Evolutionary conservation across 1,140 invertebrate genomes (phyloP).

Genomic region (Antheraea mylitta): DNA sequence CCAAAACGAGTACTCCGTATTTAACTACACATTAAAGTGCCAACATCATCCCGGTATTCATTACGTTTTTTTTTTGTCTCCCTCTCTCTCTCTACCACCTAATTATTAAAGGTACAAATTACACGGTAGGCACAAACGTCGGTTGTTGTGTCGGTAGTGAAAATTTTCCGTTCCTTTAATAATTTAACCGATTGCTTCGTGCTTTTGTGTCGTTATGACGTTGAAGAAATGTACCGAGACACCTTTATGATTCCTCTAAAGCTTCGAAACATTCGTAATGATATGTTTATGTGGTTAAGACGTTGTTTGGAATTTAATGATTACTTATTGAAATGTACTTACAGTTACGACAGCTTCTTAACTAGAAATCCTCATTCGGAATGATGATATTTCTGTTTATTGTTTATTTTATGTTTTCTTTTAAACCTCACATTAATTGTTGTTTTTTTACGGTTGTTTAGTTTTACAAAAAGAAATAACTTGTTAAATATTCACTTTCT

Average conservation of each 20-base stretch:
- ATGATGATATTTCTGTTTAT: too few species aligned
- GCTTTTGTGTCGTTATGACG: constrained; percentile 12
- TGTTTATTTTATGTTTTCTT: too few species aligned
- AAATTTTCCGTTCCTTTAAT: constrained; percentile 9
- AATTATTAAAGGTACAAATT: constrained; percentile 16
- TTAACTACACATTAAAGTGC: constrained; percentile 8
- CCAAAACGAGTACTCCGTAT: not conserved
- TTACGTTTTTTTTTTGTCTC: not conserved
- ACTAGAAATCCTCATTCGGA: not conserved
- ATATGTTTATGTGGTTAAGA: not conserved
- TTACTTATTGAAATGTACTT: not conserved
- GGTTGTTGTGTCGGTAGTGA: constrained; percentile 7
- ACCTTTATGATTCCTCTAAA: not conserved
- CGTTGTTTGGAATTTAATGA: not conserved
- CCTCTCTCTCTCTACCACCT: not conserved
- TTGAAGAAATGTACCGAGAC: not conserved
- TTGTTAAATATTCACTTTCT: too few species aligned
- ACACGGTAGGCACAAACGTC: constrained; percentile 8
- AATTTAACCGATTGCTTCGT: constrained; percentile 14
- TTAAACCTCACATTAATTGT: too few species aligned
- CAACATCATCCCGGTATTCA: constrained; percentile 3
- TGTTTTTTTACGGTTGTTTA: too few species aligned
- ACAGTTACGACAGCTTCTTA: not conserved
- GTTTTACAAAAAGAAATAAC: too few species aligned
- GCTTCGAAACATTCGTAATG: not conserved